Conservation (phyloP, 2,113 vertebrate genomes). For the Parotia lawesii region DNA sequence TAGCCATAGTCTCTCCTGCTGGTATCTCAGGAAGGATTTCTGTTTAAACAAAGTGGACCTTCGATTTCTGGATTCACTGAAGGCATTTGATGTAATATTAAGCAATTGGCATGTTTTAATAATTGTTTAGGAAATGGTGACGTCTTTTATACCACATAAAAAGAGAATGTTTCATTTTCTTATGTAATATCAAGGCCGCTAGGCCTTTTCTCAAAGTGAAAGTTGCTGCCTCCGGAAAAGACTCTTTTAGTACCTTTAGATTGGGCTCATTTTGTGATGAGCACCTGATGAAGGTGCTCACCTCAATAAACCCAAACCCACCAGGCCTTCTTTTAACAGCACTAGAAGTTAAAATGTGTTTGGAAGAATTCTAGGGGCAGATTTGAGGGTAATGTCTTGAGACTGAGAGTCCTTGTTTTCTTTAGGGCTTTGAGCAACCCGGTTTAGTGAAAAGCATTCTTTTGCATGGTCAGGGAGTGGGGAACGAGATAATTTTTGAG, state of each 20-base stretch:
- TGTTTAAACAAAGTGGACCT: background rate
- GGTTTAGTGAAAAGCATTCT: background rate
- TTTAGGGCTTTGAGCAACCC: background rate
- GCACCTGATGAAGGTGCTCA: background rate
- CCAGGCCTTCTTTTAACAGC: background rate
- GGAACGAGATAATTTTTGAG: background rate
- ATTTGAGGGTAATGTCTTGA: background rate
- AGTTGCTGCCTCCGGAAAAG: background rate
- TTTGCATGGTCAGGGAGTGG: background rate
- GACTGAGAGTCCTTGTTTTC: background rate
- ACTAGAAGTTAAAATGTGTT: background rate
- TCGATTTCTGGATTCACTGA: background rate
- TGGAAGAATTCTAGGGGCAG: background rate
- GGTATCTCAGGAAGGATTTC: background rate
- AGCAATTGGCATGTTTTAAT: background rate
- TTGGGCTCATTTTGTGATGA: background rate
- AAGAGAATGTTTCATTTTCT: background rate
- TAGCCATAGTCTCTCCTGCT: background rate
- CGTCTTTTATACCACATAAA: background rate
- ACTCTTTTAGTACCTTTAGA: background rate
- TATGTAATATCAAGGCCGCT: rapidly evolving
- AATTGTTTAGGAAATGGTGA: background rate
- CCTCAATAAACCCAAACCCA: background rate
- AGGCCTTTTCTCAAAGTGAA: background rate
- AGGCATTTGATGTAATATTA: background rate